Percentiles rank a stretch among this genome's conserved stretches.
Evolutionary conservation across 1,140 invertebrate genomes (phyloP).

Genomic region (Atta colombica): DNA sequence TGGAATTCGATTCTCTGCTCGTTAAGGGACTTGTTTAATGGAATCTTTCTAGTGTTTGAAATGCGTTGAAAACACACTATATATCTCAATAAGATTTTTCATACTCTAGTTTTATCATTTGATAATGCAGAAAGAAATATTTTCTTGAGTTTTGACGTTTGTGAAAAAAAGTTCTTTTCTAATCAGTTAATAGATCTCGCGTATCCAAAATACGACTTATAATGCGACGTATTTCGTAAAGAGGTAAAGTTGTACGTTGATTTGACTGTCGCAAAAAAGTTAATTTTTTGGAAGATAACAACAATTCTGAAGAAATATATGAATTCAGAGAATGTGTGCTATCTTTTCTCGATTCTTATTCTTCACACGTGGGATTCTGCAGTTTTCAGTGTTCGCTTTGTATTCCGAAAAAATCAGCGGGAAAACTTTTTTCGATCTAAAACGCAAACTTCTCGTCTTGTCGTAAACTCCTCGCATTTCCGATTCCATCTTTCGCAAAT

Average conservation of each 20-base stretch:
- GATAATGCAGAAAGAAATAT: not conserved
- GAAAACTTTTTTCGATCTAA: conserved; percentile 23
- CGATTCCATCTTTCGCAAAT: conserved; percentile 31
- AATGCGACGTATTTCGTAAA: not conserved
- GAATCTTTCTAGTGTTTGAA: not conserved
- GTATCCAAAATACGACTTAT: not conserved
- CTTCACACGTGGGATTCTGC: conserved; percentile 17
- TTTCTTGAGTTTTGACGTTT: not conserved
- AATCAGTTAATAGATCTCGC: not conserved
- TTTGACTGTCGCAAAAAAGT: not conserved
- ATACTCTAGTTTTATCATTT: not conserved
- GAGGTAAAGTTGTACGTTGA: conserved; percentile 19
- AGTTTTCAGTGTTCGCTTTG: conserved; percentile 9
- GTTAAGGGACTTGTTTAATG: not conserved
- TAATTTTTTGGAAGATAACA: conserved; percentile 3
- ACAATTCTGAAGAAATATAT: not conserved
- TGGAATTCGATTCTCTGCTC: not conserved
- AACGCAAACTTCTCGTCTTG: not conserved
- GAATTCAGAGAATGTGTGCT: not conserved
- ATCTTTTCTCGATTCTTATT: conserved; percentile 20
- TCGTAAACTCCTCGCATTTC: conserved; percentile 11
- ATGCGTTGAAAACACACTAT: not conserved
- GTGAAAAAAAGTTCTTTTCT: not conserved
- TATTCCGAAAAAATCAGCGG: conserved; percentile 26
- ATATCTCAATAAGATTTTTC: not conserved